A percentile compares a stretch with the other conserved stretches of the same genome.
Evolutionary conservation across 2,797 vertebrate genomes (phyloP).

Genomic region (Smutsia gigantea): DNA sequence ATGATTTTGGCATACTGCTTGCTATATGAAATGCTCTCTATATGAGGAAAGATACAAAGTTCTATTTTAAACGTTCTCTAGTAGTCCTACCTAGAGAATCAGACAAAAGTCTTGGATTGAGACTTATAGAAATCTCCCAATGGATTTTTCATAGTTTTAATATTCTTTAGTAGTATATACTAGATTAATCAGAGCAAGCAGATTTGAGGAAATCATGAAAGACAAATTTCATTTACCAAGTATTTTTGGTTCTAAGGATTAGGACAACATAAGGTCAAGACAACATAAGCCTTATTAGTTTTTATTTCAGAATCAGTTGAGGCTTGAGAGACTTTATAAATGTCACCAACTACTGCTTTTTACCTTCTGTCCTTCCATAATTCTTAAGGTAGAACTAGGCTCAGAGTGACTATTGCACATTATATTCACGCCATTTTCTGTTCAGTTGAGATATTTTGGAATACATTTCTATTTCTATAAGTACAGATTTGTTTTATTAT

Average conservation of each 20-base stretch:
- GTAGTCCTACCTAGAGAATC: neutral
- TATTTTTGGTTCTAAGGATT: slow-evolving; percentile 63
- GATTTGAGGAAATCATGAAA: slow-evolving; percentile 58
- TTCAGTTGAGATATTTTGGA: neutral
- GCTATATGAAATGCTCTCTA: neutral
- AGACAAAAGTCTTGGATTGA: neutral
- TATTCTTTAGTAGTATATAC: neutral
- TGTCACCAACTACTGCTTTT: slow-evolving; percentile 23
- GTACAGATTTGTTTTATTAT: neutral
- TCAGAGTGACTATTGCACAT: neutral
- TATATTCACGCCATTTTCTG: neutral
- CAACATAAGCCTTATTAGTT: slow-evolving; percentile 61
- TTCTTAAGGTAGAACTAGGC: neutral
- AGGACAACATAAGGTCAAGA: slow-evolving; percentile 19
- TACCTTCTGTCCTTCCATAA: neutral
- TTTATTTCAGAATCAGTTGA: slow-evolving; percentile 61
- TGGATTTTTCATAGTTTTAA: slow-evolving; percentile 7
- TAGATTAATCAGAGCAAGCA: slow-evolving; percentile 49
- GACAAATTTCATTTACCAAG: slow-evolving; percentile 56
- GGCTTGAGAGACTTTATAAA: slow-evolving; percentile 48
- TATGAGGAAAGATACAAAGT: neutral
- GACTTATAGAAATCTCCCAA: slow-evolving; percentile 30
- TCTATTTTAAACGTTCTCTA: neutral
- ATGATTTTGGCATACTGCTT: neutral
- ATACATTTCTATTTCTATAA: neutral